Evolutionary conservation across 1,140 invertebrate genomes (phyloP), one percentile per base, ranked within the genome.

Genomic region (Goniozus legneri): DNA sequence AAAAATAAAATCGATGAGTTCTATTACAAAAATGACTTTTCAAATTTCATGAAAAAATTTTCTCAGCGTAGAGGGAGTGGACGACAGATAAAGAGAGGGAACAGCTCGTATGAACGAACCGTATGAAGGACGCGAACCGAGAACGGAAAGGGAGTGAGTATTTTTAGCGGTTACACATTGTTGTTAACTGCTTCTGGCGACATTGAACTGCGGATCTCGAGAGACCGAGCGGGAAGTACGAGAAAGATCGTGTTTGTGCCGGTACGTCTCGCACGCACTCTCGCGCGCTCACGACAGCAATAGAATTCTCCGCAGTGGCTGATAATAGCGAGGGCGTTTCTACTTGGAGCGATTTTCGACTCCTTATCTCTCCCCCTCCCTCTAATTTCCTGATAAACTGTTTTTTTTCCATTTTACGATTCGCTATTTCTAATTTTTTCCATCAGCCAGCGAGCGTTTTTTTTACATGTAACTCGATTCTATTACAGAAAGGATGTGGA

Each of bases 141-240:
- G 52, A 50, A 41, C 45, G 57, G 57, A 69, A 68, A 61, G 57
- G 56, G 56, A 62, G 60, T 49, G 56, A 59, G 56, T 74, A 74
- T 74, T 74, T 74, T 74, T 74, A 72, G 70, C 69, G 69, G 63
- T 74, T 73, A 74, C 68, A 64, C 70, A 68, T 71, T 70, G 65
- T 74, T 68, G 62, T 72, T 64, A 62, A 61, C 61, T 60, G 56
- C 57, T 65, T 58, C 60, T 60, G 58, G 59, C 62, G 67, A 67
- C 68, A 70, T 69, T 71, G 68, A 69, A 71, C 56, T 58, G 60
- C 56, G 44, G 14, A n/a, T 4, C 20, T 16, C 0, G 8, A 21
- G 12, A 3, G 20, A 38, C 14, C 27, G n/a, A 21, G 27, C n/a
- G n/a, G n/a, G n/a, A n/a, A n/a, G n/a, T n/a, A n/a, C n/a, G n/a